Evolutionary conservation across 2,888 invertebrate genomes (phyloP).

Genomic region (Onthophagus sagittarius): DNA sequence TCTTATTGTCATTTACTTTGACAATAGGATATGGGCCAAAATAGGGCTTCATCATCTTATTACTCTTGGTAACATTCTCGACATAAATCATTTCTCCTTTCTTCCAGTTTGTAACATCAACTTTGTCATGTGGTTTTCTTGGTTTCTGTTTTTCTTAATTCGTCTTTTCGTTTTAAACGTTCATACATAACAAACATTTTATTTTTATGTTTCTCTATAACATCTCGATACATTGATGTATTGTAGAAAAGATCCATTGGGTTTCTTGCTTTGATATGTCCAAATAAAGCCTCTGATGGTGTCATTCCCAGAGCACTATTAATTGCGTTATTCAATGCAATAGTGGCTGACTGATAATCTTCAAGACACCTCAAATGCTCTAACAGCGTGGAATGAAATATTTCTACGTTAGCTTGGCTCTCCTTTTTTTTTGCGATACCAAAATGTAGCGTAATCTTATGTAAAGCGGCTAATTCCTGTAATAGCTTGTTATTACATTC

Average conservation of each 20-base stretch:
- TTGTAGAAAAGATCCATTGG: slow-evolving; percentile 11
- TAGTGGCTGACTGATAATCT: background rate
- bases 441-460: slow-evolving; percentile 11
- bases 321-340: slow-evolving; percentile 11
- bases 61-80: too few relatives aligned
- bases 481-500: slow-evolving; percentile 10
- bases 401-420: slow-evolving; percentile 3
- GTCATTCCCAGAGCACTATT: slow-evolving; percentile 12
- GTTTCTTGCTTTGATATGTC: slow-evolving; percentile 5
- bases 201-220: background rate
- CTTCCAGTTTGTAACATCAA: too few relatives aligned
- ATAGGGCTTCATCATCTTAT: too few relatives aligned
- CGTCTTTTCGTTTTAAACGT: background rate
- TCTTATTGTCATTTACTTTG: too few relatives aligned
- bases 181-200: slow-evolving; percentile 4
- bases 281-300: slow-evolving; percentile 9
- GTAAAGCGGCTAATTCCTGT: background rate
- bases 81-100: too few relatives aligned
- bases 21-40: too few relatives aligned
- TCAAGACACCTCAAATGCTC: slow-evolving; percentile 12
- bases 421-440: slow-evolving; percentile 10
- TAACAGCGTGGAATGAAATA: slow-evolving; percentile 12
- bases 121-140: background rate
- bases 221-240: slow-evolving; percentile 8
- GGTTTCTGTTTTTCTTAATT: background rate